Base-by-base conservation (phyloP, 2,888 invertebrate genomes). In the Morpho deidamia region DNA sequence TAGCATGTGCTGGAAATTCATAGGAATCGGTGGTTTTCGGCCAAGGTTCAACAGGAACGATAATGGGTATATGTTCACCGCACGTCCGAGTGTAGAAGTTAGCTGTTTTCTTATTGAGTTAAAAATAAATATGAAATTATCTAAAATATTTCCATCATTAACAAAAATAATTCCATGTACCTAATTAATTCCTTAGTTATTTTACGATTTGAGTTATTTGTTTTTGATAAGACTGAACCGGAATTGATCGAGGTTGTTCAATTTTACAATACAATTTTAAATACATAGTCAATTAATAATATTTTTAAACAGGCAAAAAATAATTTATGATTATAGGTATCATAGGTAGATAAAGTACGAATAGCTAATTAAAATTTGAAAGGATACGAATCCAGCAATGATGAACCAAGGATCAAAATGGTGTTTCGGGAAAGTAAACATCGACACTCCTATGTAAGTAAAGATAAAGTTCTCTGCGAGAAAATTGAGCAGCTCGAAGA, bases 401-500 rank as follows among this genome's bases (percentile, higher is more conserved):
- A 99, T 97, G 78, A 99, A 99, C 68, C 95, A 94, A 23, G 95
- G 93, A 83, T 98, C 96, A 87, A 98, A 99, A 73, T 95, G 95
- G 76, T 98, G 98, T 73, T 97, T 96, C 7, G 97, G 97, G 79
- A 98, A 98, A 0, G 99, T 99, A 80, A 99, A 99, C 95, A 99
- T 98, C 14, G 98, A 98, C 2, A 99, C 99, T 11, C 99, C 99
- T 72, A 99, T 99, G 88, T 99, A 99, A 4, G 96, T 96, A 89
- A 99, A 99, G 72, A 99, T 99, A 83, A 99, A 99, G 85, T 98
- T 99, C 78, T 99, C 99, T 0, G 98, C 97, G 62, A 99, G 89
- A 83, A 99, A 99, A 88, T 98, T 99, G 61, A 99, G 91, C 69
- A 99, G 87, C 78, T 97, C 97, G 84, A 98, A 98, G 69, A 97